Percentiles rank a stretch among this genome's conserved stretches.
Conservation (phyloP, 2,113 vertebrate species). For the Ardeotis arabs region DNA sequence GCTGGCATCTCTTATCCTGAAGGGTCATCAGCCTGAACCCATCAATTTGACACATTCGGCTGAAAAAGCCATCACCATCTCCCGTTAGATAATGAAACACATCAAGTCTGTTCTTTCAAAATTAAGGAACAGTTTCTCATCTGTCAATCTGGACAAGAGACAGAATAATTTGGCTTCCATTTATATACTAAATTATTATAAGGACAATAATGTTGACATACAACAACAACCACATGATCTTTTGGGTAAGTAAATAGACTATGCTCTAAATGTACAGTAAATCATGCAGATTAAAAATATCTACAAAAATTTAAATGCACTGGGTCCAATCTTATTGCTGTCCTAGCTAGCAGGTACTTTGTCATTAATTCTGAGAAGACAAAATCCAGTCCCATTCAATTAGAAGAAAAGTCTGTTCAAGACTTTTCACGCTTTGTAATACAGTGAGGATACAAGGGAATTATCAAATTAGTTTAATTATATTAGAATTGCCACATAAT, state of each 20-base stretch:
- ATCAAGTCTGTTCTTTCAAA: conserved; percentile 49
- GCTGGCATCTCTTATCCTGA: background rate
- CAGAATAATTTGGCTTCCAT: conserved; percentile 60
- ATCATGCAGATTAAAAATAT: background rate
- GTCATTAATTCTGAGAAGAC: background rate
- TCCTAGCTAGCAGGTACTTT: background rate
- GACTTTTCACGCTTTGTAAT: background rate
- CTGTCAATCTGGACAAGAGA: conserved; percentile 61
- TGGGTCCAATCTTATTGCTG: background rate
- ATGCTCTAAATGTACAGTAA: background rate
- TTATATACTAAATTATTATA: conserved; percentile 40
- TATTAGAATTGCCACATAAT: background rate
- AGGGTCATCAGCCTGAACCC: conserved; percentile 41
- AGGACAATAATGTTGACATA: background rate
- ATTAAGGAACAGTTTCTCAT: conserved; percentile 48
- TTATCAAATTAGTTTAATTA: conserved; percentile 28
- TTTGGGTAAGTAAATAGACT: background rate
- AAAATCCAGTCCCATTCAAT: background rate
- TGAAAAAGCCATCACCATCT: conserved; percentile 24
- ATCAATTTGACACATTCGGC: conserved; percentile 32
- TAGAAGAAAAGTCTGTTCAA: background rate
- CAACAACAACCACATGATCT: background rate
- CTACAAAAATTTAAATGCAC: background rate
- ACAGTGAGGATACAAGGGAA: background rate
- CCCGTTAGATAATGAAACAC: conserved; percentile 13